phyloP scores from a whole-genome alignment of 2,113 vertebrate genomes.

The Pterocles gutturalis region DNA sequence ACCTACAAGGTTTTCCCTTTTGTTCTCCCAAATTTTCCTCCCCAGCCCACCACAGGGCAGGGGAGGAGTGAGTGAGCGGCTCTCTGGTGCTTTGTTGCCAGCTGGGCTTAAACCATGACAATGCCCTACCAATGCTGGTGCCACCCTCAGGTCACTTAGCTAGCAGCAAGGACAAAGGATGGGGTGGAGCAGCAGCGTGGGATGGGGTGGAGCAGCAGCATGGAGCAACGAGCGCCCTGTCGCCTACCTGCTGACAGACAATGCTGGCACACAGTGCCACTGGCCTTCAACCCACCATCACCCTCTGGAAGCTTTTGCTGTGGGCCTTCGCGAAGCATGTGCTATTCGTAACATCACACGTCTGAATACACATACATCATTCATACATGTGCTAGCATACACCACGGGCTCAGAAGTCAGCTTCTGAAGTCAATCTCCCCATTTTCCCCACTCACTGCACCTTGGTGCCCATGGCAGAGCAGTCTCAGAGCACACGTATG shows the following conservation, averaged over 20 bases:
- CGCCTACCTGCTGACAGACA: not conserved
- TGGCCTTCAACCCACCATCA: not conserved
- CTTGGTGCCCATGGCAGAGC: not conserved
- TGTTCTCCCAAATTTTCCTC: no score
- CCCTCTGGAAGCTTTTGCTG: not conserved
- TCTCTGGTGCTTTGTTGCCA: no score
- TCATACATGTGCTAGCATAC: not conserved
- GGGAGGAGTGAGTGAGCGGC: no score
- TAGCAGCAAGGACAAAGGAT: not conserved
- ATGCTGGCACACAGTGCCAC: accelerated
- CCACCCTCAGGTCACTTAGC: accelerated
- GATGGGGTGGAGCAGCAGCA: not conserved
- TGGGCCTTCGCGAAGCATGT: not conserved
- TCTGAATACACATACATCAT: no score
- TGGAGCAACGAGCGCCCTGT: not conserved
- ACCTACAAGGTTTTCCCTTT: no score
- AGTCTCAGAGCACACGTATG: not conserved
- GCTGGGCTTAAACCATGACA: no score
- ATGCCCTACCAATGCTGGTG: not conserved
- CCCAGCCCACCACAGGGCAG: no score
- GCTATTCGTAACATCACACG: no score
- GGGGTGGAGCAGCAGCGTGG: not conserved
- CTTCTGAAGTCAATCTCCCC: not conserved
- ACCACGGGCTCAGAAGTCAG: not conserved
- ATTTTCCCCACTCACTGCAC: not conserved